These are phyloP conservation scores for Coreius guichenoti DNA, from an alignment of 2,797 vertebrate species.

Conservation along the genomic window DNA sequence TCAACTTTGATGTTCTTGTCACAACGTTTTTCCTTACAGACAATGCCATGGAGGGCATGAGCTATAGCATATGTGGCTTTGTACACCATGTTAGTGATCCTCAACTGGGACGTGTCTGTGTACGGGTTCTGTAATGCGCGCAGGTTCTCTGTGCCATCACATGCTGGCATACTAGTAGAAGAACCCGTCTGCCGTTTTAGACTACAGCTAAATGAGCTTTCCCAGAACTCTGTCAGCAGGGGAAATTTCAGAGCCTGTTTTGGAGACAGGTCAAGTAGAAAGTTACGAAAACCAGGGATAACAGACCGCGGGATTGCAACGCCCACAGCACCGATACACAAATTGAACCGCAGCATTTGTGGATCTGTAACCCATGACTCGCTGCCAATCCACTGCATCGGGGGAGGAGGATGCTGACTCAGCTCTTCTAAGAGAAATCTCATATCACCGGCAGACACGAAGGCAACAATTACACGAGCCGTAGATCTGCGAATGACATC, in stretches of 20 bases:
- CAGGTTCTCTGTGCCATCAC: constrained; percentile 70
- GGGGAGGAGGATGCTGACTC: constrained; percentile 57
- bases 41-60: constrained; percentile 69
- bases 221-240: constrained; percentile 71
- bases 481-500: constrained; percentile 64
- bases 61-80: constrained; percentile 77
- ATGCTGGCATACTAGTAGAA: constrained; percentile 32
- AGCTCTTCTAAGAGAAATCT: constrained; percentile 70
- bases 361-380: constrained; percentile 73
- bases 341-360: constrained; percentile 61
- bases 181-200: constrained; percentile 41
- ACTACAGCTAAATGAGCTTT: constrained; percentile 67
- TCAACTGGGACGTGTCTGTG: constrained; percentile 73
- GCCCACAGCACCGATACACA: constrained; percentile 69
- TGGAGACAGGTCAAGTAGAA: constrained; percentile 66
- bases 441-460: constrained; percentile 66
- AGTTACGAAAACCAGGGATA: constrained; percentile 73
- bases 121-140: constrained; percentile 63
- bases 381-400: constrained; percentile 74
- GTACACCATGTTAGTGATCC: constrained; percentile 77
- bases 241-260: constrained; percentile 56
- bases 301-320: constrained; percentile 67
- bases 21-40: constrained; percentile 65
- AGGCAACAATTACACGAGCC: constrained; percentile 70
- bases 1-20: constrained; percentile 60